Evolutionary conservation across 2,113 vertebrate genomes (phyloP), one percentile per base, ranked within the genome.

Genomic region (Corapipo altera): DNA sequence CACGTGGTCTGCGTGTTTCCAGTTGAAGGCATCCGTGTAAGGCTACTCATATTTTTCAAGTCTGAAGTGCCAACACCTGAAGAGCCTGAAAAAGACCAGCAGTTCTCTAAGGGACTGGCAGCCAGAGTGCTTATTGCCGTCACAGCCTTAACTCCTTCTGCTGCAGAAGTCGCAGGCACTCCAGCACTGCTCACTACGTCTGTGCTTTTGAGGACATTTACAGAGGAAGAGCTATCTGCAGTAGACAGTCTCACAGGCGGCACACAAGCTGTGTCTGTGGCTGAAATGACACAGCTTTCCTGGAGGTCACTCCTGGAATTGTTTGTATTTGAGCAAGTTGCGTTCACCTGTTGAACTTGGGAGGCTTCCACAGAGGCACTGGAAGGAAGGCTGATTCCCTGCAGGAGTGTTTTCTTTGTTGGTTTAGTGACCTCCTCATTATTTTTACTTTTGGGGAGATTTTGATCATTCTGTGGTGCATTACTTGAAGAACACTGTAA

Each of bases 1-100:
- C 99, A 99, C 0, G 99, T 99, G 26, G 99, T 99, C 97, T 99
- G 99, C 9, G 99, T 99, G 97, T 99, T 99, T 80, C 98, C 98
- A 95, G 97, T 97, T 19, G 98, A 98, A 82, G 98, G 97, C 75
- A 98, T 98, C 55, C 98, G 95, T 48, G 97, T 97, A 95, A 98
- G 97, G 96, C 97, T 98, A 88, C 93, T 97, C 39, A 98, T 93
- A 72, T 96, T 98, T 95, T 98, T 98, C 86, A 98, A 93, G 80
- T 98, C 98, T 62, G 98, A 96, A 96, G 95, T n/a, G 64, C 95
- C 97, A 94, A 97, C 92, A 71, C 98, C 98, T 85, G 98, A 97
- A 94, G 97, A 97, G 81, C 95, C 97, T 86, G 97, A 96, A 79
- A 98, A 97, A 69, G 97, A 97, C 98, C 97, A 98, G 95, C 96